A percentile compares a stretch with the other conserved stretches of the same genome.
phyloP scores from a whole-genome alignment of 2,888 invertebrate species.

The Portevinia maculata region DNA sequence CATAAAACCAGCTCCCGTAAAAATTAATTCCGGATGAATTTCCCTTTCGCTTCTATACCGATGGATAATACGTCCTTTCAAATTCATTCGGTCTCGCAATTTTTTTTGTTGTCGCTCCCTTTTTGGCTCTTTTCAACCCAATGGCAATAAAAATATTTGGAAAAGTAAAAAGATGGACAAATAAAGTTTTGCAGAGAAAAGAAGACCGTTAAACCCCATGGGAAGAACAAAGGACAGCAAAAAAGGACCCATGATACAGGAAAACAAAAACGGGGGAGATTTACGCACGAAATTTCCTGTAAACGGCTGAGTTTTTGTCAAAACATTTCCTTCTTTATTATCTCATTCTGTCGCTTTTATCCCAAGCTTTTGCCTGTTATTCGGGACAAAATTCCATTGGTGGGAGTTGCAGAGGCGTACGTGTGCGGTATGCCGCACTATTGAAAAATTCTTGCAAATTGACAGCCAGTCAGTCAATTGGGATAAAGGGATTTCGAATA shows the following conservation, averaged over 20 bases:
- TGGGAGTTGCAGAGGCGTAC: constrained; percentile 18
- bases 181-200: constrained; percentile 3
- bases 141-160: constrained; percentile 37
- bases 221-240: constrained; percentile 9
- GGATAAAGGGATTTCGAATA: constrained; percentile 59
- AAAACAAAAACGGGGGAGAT: constrained; percentile 41
- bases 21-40: constrained; percentile 62
- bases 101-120: background rate
- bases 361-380: constrained; percentile 28
- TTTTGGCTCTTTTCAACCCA: constrained; percentile 8
- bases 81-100: constrained; percentile 11
- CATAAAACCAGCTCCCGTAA: constrained; percentile 61
- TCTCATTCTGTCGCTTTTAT: constrained; percentile 33
- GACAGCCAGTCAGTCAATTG: constrained; percentile 59
- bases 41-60: constrained; percentile 26
- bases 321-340: constrained; percentile 30
- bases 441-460: constrained; percentile 23
- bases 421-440: constrained; percentile 46
- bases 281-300: constrained; percentile 49
- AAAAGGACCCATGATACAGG: constrained; percentile 5
- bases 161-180: background rate
- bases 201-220: constrained; percentile 4
- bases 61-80: constrained; percentile 32
- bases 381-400: constrained; percentile 33
- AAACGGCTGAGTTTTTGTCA: constrained; percentile 55